These are phyloP conservation scores for Escarpia spicata DNA, from an alignment of 2,888 invertebrate species.

Conservation along the genomic window DNA sequence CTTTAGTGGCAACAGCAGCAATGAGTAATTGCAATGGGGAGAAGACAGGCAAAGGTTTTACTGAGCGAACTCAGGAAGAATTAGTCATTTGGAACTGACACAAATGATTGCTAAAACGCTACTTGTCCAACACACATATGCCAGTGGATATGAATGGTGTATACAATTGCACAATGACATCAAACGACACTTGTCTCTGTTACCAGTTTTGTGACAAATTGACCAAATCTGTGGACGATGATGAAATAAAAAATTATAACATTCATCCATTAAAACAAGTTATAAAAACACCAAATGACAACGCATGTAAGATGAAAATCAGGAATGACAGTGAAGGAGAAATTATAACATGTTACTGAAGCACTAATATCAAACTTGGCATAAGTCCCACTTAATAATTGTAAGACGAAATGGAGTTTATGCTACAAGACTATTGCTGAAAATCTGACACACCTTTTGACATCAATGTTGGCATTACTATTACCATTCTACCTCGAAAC, in stretches of 20 bases:
- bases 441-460: no score
- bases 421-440: no score
- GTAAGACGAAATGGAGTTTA: no score
- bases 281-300: background rate
- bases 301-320: background rate
- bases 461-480: no score
- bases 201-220: background rate
- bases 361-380: no score
- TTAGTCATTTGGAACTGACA: background rate
- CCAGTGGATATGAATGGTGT: background rate
- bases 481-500: no score
- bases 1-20: conserved; percentile 5
- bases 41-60: background rate
- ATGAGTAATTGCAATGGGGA: no score
- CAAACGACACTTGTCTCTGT: background rate
- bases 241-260: background rate
- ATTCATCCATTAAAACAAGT: background rate
- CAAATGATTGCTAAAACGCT: background rate
- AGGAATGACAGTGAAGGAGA: no score
- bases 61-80: background rate
- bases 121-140: background rate
- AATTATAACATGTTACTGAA: no score
- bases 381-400: no score
- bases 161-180: background rate
- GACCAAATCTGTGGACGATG: background rate